Evolutionary conservation across 2,113 vertebrate genomes (phyloP), one percentile per base, ranked within the genome.

Genomic region (Furnarius figulus): DNA sequence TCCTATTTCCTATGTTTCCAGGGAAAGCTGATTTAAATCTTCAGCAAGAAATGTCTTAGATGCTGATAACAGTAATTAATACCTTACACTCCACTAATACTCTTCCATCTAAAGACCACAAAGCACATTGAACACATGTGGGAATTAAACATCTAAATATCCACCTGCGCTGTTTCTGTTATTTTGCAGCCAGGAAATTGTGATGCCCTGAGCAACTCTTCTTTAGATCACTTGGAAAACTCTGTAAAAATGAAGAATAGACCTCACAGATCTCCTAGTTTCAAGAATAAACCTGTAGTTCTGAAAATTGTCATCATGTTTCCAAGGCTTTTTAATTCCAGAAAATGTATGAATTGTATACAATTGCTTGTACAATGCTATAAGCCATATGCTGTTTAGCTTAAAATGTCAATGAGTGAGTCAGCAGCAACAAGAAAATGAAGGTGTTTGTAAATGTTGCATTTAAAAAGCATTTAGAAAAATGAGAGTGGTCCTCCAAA

Each of bases 311-410:
- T 71, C 67, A 71, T 85, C 9, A 9, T 74, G 68, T 95, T 89
- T 96, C 85, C 86, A 87, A 92, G 56, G 73, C 27, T 79, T 85
- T 46, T 77, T 87, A 82, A 92, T 85, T 95, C 89, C 46, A 92
- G 73, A 95, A 90, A 96, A 89, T 88, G 85, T 93, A 94, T 77
- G 68, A 91, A 92, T 86, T 87, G 80, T 85, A 82, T 88, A 91
- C 72, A 68, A 95, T 93, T 93, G 55, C 84, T 85, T 87, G 89
- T 94, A 68, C 66, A 90, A 92, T 95, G 74, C 91, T 93, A 92
- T 94, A 94, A 94, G 81, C 93, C 94, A 91, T 95, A 97, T 94
- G 95, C 94, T 95, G 86, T 93, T 97, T 94, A 95, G 50, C 89
- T 96, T 92, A 95, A 94, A 96, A 96, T 95, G 79, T 92, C 93